Evolutionary conservation across 53 echinoderm and acorn worm species (phyloP), one percentile per base, ranked within the genome.

Genomic region (Arbacia lixula): DNA sequence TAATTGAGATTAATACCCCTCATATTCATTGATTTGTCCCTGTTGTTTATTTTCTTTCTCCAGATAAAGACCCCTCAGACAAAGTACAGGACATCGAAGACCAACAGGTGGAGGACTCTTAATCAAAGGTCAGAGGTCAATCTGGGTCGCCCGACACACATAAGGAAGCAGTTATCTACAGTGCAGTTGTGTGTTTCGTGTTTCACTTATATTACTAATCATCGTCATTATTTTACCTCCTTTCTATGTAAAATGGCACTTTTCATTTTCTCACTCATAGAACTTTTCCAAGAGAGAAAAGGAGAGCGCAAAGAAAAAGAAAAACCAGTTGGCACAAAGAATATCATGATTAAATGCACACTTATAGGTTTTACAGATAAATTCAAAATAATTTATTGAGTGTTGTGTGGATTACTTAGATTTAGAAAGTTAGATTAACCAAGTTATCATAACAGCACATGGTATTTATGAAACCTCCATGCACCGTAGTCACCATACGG

Each of bases 11-110:
- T n/a, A n/a, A n/a, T n/a, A n/a, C n/a, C n/a, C n/a, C n/a, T 8
- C 46, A 46, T 46, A 46, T 46, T 46, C 8, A 46, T 46, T 10
- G 8, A 10, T 30, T 79, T 39, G 17, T 60, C 29, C 33, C 30
- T 76, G 14, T 32, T 42, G 34, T 55, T 12, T 63, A 54, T 46
- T 42, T 50, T 83, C 29, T 40, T 60, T 52, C 28, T 41, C 41
- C 87, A 91, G 88, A 87, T 40, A 85, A 62, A 61, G 88, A 89
- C 10, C 3, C 12, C 3, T 25, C 35, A 41, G 77, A 87, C 33
- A 85, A 91, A 56, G 49, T 88, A 71, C 84, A 87, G 80, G 88
- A 91, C 30, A 24, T 85, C 34, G 85, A 87, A 68, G 77, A 58
- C 6, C 53, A 39, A 5, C 50, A 68, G 55, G 78, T 85, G 68